Percentiles rank a stretch among this genome's conserved stretches.
phyloP scores from a whole-genome alignment of 2,888 invertebrate species.

The Agonum fuliginosum region DNA sequence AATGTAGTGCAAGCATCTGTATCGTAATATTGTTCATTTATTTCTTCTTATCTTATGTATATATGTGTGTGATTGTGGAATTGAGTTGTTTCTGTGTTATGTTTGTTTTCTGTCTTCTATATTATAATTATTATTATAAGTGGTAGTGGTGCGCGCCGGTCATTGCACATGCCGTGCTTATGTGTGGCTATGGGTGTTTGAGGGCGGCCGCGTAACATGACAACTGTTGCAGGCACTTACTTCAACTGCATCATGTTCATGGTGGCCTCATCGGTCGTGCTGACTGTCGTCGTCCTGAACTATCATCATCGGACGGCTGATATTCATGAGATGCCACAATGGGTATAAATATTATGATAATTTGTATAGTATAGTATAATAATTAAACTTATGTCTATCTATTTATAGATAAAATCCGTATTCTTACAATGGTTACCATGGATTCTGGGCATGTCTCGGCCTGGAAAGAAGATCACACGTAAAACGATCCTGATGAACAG shows the following conservation, averaged over 20 bases:
- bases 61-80: conserved; percentile 4
- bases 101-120: conserved; percentile 13
- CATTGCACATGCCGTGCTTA: conserved; percentile 44
- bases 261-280: conserved; percentile 98
- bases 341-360: conserved; percentile 77
- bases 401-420: conserved; percentile 86
- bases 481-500: conserved; percentile 93
- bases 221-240: conserved; percentile 87
- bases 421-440: conserved; percentile 99
- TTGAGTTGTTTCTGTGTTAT: conserved; percentile 22
- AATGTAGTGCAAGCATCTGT: conserved; percentile 21
- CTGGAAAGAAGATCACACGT: conserved; percentile 94
- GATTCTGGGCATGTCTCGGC: conserved; percentile 96
- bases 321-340: conserved; percentile 96
- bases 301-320: conserved; percentile 98
- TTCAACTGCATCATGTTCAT: conserved; percentile 99
- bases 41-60: conserved; percentile 20
- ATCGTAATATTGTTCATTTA: conserved; percentile 26
- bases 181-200: conserved; percentile 33
- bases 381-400: conserved; percentile 1
- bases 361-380: not conserved
- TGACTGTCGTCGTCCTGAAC: conserved; percentile 97
- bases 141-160: conserved; percentile 40
- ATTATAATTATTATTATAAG: too few species aligned
- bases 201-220: conserved; percentile 36